A percentile compares a stretch with the other conserved stretches of the same genome.
Conservation (phyloP, 2,797 vertebrate genomes). For the Microchirus variegatus region DNA sequence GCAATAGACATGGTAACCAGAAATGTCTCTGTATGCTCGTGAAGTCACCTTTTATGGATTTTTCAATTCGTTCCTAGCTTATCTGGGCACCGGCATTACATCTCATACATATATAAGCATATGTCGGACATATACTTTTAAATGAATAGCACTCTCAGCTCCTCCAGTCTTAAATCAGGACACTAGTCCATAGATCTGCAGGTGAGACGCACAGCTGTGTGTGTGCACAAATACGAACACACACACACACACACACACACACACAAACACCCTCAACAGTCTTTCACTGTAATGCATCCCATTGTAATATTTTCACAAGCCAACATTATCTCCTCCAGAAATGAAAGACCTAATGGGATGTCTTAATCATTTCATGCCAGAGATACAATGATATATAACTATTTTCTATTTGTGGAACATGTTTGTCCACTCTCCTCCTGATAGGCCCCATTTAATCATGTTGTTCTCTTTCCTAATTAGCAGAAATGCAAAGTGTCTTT, state of each 20-base stretch:
- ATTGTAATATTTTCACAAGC: constrained; percentile 49
- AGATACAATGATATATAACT: constrained; percentile 66
- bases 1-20: constrained; percentile 4
- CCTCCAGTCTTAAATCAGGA: constrained; percentile 9
- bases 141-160: constrained; percentile 9
- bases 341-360: constrained; percentile 63
- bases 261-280: constrained; percentile 12
- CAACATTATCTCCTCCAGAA: constrained; percentile 51
- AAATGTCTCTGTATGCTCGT: constrained; percentile 9
- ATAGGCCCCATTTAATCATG: constrained; percentile 80
- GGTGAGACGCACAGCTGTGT: constrained; percentile 51
- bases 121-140: constrained; percentile 11
- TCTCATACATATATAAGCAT: constrained; percentile 5
- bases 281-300: constrained; percentile 45
- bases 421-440: constrained; percentile 76
- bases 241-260: constrained; percentile 3
- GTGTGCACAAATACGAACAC: constrained; percentile 7
- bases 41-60: constrained; percentile 16
- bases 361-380: constrained; percentile 69
- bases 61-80: constrained; percentile 5
- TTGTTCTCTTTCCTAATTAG: constrained; percentile 86
- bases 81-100: constrained; percentile 4
- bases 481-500: constrained; percentile 85
- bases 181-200: constrained; percentile 37
- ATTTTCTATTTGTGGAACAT: constrained; percentile 74